Base-by-base conservation (phyloP, 1,140 invertebrate genomes). In the Drosophila lacertosa region DNA sequence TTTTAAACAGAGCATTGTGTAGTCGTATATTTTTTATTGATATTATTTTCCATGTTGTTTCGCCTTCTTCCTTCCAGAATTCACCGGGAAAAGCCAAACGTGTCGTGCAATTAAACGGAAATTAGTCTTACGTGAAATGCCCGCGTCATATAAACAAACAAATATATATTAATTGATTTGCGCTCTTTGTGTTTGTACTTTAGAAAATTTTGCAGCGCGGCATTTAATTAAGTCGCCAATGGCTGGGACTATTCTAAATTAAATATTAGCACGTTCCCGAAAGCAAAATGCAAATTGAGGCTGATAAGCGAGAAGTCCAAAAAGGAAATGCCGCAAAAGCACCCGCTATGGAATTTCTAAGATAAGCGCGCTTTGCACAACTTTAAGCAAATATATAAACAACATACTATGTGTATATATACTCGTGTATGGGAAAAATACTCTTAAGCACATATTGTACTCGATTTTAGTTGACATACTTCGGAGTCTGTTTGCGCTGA, bases 231-330 rank as follows among this genome's bases (percentile, higher is more conserved):
- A 39, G 11, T 67, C 26, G 29, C 32, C 50, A 16, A 40, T 51
- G 45, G 15, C 18, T 24, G 35, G 32, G 3, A 11, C 26, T 33
- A 9, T 37, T 60, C 9, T 13, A 62, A 60, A 22, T 47, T 40
- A 62, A 68, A 68, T 68, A 68, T 68, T 68, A 60, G 39, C 53
- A 66, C 42, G 63, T 35, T 57, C 33, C 33, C 11, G 1, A 11
- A 11, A 20, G 63, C 50, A 9, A 29, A 20, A 68, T 68, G 57
- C 65, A 68, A 54, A 60, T 62, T 62, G 57, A 62, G 62, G 39
- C 40, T 62, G 57, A 68, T 68, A 68, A 68, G 39, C 37, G 22
- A 50, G 22, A 16, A 13, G 33, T 2, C 5, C 32, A 2, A 16
- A 58, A 60, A 51, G 40, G 39, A 60, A 62, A 51, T 22, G 26